A percentile compares a stretch with the other conserved stretches of the same genome.
These are phyloP conservation scores for Calyptomena viridis DNA, from an alignment of 2,113 vertebrate genomes.

Conservation along the genomic window DNA sequence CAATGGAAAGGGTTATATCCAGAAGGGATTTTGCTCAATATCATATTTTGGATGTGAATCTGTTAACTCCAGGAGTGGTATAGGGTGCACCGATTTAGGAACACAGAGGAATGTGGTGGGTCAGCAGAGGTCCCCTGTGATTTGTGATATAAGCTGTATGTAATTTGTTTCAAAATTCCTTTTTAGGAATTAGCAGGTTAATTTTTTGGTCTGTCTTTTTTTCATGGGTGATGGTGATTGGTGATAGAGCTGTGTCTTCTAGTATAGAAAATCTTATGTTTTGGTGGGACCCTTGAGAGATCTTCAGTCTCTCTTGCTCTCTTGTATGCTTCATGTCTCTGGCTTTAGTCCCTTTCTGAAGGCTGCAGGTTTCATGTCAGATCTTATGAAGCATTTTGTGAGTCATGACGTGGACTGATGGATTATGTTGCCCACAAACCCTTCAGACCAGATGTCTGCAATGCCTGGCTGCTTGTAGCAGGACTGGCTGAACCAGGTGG, in stretches of 20 bases:
- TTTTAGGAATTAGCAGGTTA: not conserved
- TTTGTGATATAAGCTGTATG: not conserved
- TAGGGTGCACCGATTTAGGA: not conserved
- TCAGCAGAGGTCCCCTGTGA: not conserved
- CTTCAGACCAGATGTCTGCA: not conserved
- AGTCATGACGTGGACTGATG: not conserved
- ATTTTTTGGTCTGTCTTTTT: not conserved
- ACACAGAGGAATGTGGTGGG: not conserved
- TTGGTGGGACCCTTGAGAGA: not conserved
- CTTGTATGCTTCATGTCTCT: rapidly evolving
- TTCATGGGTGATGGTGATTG: not conserved
- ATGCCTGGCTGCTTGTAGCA: not conserved
- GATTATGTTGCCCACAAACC: not conserved
- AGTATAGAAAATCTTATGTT: not conserved
- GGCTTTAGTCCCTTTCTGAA: not conserved
- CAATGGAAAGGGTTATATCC: not conserved
- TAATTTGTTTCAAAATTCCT: not conserved
- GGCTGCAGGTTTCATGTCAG: not conserved
- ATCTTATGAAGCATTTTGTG: not conserved
- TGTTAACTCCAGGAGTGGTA: not conserved
- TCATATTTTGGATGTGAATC: not conserved
- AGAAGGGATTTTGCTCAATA: not conserved
- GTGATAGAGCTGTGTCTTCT: not conserved
- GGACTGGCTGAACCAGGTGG: not conserved
- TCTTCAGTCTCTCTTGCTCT: not conserved